Evolutionary conservation across 2,888 invertebrate species (phyloP), one percentile per base, ranked within the genome.

Genomic region (Diaperis boleti): DNA sequence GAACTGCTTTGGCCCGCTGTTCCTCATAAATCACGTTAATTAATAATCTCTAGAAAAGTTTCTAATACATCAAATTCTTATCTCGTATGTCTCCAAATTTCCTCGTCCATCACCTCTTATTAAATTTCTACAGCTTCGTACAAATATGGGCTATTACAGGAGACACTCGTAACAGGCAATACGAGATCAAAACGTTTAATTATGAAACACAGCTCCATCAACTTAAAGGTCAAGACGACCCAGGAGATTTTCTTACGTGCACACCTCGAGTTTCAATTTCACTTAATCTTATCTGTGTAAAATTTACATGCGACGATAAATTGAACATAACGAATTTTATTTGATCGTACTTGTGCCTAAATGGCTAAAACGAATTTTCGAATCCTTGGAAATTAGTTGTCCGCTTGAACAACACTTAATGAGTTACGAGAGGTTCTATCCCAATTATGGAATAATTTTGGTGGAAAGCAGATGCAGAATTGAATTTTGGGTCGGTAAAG

Each of bases 361-460:
- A 26, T 14, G 18, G 22, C 13, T 10, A 11, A 14, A 20, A 41
- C 18, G n/a, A 17, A 13, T 49, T 17, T 5, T 5, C 7, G 11
- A 49, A 54, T 35, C 37, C 37, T 11, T 50, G 37, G 22, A 37
- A 41, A 54, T 29, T 39, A 11, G 15, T 41, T 41, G 29, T 54
- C 41, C 41, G 54, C 41, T 29, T 41, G 41, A 54, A 54, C 31
- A 29, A 39, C 26, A 54, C 41, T 41, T 54, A 41, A 54, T 54
- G 41, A 54, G 54, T 54, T 54, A 41, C 39, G 54, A 17, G 54
- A 54, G 54, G 17, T 54, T 54, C 54, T 39, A n/a, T 41, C 39
- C 41, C 41, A 54, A 54, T 54, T 54, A 54, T 39, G 41, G 52
- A 52, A 54, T 54, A 54, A 54, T 54, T 54, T 39, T 13, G 37